These are phyloP conservation scores for Pherbina coryleti DNA, from an alignment of 2,888 invertebrate genomes.

Conservation along the genomic window DNA sequence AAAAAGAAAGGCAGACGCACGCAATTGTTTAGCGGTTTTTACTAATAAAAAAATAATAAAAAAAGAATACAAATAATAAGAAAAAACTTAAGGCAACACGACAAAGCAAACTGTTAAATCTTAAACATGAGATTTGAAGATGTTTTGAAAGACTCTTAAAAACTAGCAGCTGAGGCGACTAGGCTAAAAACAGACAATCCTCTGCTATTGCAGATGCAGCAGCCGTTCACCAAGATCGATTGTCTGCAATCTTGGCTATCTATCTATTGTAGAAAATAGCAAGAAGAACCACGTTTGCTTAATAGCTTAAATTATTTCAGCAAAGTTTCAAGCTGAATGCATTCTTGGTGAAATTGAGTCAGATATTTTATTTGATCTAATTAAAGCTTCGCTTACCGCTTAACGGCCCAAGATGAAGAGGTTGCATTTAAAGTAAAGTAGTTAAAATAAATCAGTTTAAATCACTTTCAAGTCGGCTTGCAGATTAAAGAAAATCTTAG, in stretches of 20 bases:
- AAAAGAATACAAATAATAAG: not conserved
- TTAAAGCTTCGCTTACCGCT: not conserved
- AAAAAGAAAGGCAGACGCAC: not conserved
- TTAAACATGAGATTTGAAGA: conserved; percentile 9
- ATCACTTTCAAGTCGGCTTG: not conserved
- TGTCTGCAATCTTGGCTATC: no score
- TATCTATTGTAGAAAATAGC: no score
- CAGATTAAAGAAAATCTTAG: not conserved
- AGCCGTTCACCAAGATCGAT: no score
- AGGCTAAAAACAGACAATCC: no score
- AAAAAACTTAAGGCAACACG: not conserved
- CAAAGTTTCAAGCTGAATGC: not conserved
- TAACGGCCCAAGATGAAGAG: not conserved
- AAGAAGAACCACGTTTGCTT: not conserved
- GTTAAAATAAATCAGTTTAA: not conserved
- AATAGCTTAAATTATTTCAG: no score
- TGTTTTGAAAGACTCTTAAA: not conserved
- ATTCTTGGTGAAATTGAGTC: conserved; percentile 1
- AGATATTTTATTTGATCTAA: not conserved
- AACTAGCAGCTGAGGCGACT: not conserved
- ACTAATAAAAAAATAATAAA: not conserved
- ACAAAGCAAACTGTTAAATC: conserved; percentile 10
- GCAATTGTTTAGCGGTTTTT: not conserved
- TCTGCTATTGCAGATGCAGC: no score
- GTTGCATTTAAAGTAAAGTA: not conserved